These are phyloP conservation scores for Epinotia bilunana DNA, from an alignment of 2,888 invertebrate species.

Conservation along the genomic window DNA sequence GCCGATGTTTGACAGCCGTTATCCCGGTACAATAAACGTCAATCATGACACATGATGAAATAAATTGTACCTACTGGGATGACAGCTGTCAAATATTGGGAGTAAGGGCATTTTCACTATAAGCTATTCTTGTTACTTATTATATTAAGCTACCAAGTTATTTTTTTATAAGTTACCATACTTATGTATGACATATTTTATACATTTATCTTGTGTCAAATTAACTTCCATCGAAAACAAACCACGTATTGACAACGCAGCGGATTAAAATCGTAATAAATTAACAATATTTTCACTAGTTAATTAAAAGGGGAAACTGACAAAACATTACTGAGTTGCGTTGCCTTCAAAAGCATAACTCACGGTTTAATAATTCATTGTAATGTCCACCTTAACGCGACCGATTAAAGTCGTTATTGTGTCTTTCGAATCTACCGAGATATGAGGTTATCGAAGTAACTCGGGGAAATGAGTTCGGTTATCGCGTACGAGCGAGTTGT, in stretches of 20 bases:
- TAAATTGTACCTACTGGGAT: no score
- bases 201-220: conserved; percentile 54
- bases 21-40: no score
- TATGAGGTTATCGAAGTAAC: conserved; percentile 9
- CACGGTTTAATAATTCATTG: not conserved
- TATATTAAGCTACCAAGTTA: no score
- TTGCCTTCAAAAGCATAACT: not conserved
- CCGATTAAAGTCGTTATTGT: not conserved
- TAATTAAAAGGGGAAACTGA: conserved; percentile 73
- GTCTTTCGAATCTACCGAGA: not conserved
- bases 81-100: no score
- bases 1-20: no score
- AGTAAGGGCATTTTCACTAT: no score
- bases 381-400: not conserved
- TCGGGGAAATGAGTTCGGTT: conserved; percentile 53
- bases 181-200: conserved; percentile 2
- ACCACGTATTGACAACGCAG: conserved; percentile 19
- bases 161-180: not conserved
- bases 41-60: no score
- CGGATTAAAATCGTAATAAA: conserved; percentile 45
- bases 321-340: conserved; percentile 59
- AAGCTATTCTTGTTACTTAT: no score
- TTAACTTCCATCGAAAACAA: conserved; percentile 20
- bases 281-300: conserved; percentile 63
- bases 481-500: conserved; percentile 49